Conservation (phyloP, 2,888 invertebrate genomes). For the Sphaerophoria rueppellii region DNA sequence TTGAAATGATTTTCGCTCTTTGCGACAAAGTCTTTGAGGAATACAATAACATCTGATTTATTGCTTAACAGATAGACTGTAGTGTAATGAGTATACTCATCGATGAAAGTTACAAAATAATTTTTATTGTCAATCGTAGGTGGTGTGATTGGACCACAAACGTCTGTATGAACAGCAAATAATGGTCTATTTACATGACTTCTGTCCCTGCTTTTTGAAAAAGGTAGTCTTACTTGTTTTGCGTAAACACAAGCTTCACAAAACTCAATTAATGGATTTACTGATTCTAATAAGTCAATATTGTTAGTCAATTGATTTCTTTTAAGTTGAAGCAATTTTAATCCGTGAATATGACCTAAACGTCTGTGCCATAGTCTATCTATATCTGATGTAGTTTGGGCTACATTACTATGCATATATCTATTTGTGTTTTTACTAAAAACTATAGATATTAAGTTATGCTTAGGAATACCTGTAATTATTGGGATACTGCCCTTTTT, state of each 20-base stretch:
- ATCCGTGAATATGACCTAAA: too few species aligned
- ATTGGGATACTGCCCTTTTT: background rate
- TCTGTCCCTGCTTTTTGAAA: constrained; percentile 15
- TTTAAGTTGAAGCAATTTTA: constrained; percentile 22
- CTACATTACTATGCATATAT: constrained; percentile 56
- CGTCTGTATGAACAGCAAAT: constrained; percentile 2
- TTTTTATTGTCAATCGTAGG: too few species aligned
- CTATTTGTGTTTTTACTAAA: constrained; percentile 6
- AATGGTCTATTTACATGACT: constrained; percentile 20
- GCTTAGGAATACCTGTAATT: constrained; percentile 11
- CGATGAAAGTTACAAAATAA: background rate
- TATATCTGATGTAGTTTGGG: constrained; percentile 9
- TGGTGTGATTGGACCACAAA: too few species aligned
- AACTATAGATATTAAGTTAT: background rate
- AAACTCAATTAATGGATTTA: constrained; percentile 21
- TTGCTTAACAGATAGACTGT: constrained; percentile 17
- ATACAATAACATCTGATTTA: constrained; percentile 15
- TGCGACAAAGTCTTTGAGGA: constrained; percentile 17
- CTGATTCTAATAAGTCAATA: constrained; percentile 16
- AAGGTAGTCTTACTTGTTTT: constrained; percentile 17
- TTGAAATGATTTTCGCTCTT: constrained; percentile 12
- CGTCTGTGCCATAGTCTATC: constrained; percentile 3
- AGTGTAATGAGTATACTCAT: constrained; percentile 18
- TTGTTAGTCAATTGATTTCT: constrained; percentile 12
- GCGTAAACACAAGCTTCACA: constrained; percentile 24